Evolutionary conservation across 2,113 vertebrate genomes (phyloP).

Genomic region (Stigmatopora nigra): DNA sequence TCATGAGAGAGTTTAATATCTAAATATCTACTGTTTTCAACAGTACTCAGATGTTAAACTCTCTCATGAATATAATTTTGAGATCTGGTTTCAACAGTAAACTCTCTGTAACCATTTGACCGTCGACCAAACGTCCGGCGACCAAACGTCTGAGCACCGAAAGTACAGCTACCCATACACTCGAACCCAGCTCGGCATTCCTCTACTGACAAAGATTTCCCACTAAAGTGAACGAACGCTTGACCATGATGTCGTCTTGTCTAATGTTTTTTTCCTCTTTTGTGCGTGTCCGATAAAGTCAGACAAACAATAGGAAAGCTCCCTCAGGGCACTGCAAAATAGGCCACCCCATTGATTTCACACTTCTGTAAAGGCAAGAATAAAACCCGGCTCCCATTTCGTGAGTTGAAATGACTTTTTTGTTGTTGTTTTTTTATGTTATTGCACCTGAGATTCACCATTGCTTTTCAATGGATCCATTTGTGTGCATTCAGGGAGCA

Average conservation of each 20-base stretch:
- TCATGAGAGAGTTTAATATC: no score
- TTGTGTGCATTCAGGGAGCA: no score
- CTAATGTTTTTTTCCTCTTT: not conserved
- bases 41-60: no score
- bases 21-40: no score
- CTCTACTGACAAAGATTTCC: not conserved
- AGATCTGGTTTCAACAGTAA: no score
- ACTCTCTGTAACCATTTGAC: no score
- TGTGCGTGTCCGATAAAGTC: slow-evolving; percentile 23
- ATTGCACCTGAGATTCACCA: slow-evolving; percentile 33
- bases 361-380: slow-evolving; percentile 19
- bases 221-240: not conserved
- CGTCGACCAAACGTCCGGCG: no score
- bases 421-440: slow-evolving; percentile 15
- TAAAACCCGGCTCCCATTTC: slow-evolving; percentile 24
- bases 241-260: not conserved
- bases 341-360: slow-evolving; percentile 55
- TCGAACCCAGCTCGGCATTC: not conserved
- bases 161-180: not conserved
- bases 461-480: slow-evolving; percentile 17
- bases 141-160: no score
- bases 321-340: slow-evolving; percentile 36
- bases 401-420: slow-evolving; percentile 20
- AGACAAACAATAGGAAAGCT: slow-evolving; percentile 39
- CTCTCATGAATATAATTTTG: no score